Base-by-base conservation (phyloP, 2,888 invertebrate genomes). In the Arrhopalites spinosus region DNA sequence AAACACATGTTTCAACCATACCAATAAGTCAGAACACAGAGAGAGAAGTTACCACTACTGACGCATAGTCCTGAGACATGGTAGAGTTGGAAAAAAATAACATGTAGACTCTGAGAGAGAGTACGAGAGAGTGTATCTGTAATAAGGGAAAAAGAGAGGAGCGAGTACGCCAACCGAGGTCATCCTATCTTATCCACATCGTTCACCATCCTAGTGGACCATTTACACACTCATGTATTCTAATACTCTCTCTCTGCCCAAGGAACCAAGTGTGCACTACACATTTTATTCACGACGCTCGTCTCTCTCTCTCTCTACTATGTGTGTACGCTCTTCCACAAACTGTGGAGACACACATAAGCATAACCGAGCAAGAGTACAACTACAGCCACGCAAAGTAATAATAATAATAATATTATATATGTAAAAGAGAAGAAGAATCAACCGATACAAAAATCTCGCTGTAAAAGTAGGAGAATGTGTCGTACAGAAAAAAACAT, bases 141-240 rank as follows among this genome's bases (percentile, higher is more conserved):
- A n/a, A n/a, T n/a, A n/a, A n/a, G n/a, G n/a, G n/a, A n/a, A n/a
- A n/a, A n/a, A n/a, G n/a, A n/a, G n/a, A n/a, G n/a, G n/a, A n/a
- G n/a, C n/a, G n/a, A 68, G 67, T 47, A 47, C 36, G 25, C 23
- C 64, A 68, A 47, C 67, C 67, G 67, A 68, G 67, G 67, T 68
- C 67, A 68, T 68, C 45, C 67, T 68, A 68, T 68, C 67, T 68
- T 47, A 47, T 66, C 64, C 64, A 64, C 64, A 64, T 64, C 64
- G 29, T 64, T 64, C 64, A 30, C 64, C 64, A 64, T 64, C 66
- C 66, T 68, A 47, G 67, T 68, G 67, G 67, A 68, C 67, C 67
- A 68, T 68, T 68, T 68, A 68, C 67, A 66, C 47, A 68, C 67
- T 68, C 66, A 30, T 64, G 64, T 64, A 29, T 30, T 20, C 53